phyloP scores from a whole-genome alignment of 2,888 invertebrate species.

The Danaus chrysippus region DNA sequence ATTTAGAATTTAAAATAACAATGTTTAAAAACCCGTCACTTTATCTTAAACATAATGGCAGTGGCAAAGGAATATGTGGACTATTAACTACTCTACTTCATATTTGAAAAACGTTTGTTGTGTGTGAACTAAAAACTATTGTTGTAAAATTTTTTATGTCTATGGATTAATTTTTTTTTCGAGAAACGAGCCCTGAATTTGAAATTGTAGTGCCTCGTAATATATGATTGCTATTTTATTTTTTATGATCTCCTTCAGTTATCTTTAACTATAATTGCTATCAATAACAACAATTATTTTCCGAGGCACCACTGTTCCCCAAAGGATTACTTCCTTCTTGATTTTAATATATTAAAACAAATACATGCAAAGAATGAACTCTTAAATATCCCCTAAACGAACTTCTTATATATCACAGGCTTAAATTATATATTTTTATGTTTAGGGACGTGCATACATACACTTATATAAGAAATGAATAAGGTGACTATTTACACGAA shows the following conservation, averaged over 20 bases:
- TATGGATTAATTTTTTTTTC: too few species aligned
- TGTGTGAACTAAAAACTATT: conserved; percentile 18
- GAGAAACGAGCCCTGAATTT: too few species aligned
- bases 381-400: conserved; percentile 67
- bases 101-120: conserved; percentile 14
- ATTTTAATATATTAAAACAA: conserved; percentile 16
- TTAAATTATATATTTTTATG: conserved; percentile 72
- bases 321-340: not conserved
- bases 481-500: conserved; percentile 78
- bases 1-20: conserved; percentile 7
- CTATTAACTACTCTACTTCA: conserved; percentile 20
- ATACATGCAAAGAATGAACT: conserved; percentile 44
- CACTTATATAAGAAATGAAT: conserved; percentile 70
- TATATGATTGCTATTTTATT: too few species aligned
- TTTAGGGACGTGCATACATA: conserved; percentile 76
- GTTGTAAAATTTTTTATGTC: conserved; percentile 16
- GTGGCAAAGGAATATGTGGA: conserved; percentile 28
- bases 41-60: conserved; percentile 24
- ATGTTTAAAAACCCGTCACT: conserved; percentile 14
- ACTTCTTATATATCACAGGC: conserved; percentile 77
- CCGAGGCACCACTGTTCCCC: too few species aligned
- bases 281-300: too few species aligned
- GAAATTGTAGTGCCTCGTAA: too few species aligned
- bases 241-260: too few species aligned
- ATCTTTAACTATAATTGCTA: too few species aligned